phyloP scores from a whole-genome alignment of 2,888 invertebrate species.

The Willowsia nigromaculata region DNA sequence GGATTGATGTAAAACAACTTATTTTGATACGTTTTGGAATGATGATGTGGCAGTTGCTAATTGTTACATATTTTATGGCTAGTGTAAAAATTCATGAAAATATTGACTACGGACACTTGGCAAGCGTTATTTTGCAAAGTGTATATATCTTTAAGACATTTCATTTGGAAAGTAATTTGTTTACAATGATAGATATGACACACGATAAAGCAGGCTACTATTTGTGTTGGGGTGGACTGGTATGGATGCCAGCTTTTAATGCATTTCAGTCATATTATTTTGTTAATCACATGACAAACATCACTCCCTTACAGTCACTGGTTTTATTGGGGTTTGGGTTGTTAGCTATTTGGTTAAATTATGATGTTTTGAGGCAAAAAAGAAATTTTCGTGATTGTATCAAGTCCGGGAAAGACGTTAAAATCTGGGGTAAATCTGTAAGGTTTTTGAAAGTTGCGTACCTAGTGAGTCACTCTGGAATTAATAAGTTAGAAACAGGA shows the following conservation, averaged over 20 bases:
- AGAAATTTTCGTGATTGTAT: neutral
- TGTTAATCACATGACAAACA: conserved; percentile 80
- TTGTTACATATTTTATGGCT: conserved; percentile 80
- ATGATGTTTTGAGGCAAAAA: conserved; percentile 79
- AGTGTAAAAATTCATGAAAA: conserved; percentile 78
- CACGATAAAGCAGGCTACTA: conserved; percentile 82
- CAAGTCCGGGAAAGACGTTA: neutral
- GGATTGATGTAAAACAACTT: conserved; percentile 80
- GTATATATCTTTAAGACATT: conserved; percentile 83
- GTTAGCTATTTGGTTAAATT: conserved; percentile 82
- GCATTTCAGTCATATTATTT: too few relatives aligned
- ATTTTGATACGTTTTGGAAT: conserved; percentile 80
- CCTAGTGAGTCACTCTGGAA: conserved; percentile 80
- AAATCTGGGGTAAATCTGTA: conserved; percentile 80
- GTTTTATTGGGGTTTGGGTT: conserved; percentile 79
- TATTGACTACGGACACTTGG: conserved; percentile 79
- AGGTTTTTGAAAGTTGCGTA: conserved; percentile 80
- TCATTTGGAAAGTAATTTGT: conserved; percentile 84
- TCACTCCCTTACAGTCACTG: conserved; percentile 81
- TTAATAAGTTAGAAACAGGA: conserved; percentile 79
- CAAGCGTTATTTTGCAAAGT: conserved; percentile 81
- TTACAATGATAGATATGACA: conserved; percentile 83
- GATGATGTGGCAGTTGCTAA: conserved; percentile 79
- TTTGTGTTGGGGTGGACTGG: conserved; percentile 83
- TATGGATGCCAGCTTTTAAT: conserved; percentile 82